Percentiles rank a stretch among this genome's conserved stretches.
phyloP scores from a whole-genome alignment of 2,888 invertebrate species.

The Rotaria socialis region DNA sequence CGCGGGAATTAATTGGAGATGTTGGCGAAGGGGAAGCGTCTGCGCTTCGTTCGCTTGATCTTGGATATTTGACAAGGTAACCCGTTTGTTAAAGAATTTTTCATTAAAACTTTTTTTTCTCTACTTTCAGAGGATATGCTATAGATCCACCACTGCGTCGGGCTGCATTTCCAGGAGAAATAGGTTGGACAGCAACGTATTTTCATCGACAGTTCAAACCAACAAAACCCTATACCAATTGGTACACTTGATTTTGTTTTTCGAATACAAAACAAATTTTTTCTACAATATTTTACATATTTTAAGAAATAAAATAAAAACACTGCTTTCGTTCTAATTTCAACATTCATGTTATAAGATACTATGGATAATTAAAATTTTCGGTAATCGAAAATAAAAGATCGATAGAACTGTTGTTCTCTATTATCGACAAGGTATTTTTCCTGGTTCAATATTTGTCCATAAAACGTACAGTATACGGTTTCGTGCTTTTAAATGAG shows the following conservation, averaged over 20 bases:
- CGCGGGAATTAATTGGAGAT: not conserved
- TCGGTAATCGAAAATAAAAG: too few relatives aligned
- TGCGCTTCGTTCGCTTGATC: not conserved
- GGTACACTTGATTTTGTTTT: not conserved
- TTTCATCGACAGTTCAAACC: not conserved
- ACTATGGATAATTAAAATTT: too few relatives aligned
- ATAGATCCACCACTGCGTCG: conserved; percentile 5
- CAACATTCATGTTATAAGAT: too few relatives aligned
- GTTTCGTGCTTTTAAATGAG: too few relatives aligned
- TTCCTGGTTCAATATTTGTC: too few relatives aligned
- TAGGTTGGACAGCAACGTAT: conserved; percentile 4
- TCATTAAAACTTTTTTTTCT: not conserved
- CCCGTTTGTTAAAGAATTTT: not conserved
- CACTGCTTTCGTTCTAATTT: too few relatives aligned
- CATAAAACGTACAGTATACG: too few relatives aligned
- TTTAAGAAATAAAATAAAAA: not conserved
- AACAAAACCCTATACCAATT: not conserved
- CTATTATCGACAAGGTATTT: too few relatives aligned
- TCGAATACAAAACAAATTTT: not conserved
- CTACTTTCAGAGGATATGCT: not conserved
- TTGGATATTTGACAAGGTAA: conserved; percentile 27
- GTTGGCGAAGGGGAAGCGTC: conserved; percentile 22
- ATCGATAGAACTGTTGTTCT: too few relatives aligned
- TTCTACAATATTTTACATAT: not conserved
- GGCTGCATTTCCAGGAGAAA: not conserved